These are phyloP conservation scores for Orthonychiurus folsomi DNA, from an alignment of 2,888 invertebrate species.

Conservation along the genomic window DNA sequence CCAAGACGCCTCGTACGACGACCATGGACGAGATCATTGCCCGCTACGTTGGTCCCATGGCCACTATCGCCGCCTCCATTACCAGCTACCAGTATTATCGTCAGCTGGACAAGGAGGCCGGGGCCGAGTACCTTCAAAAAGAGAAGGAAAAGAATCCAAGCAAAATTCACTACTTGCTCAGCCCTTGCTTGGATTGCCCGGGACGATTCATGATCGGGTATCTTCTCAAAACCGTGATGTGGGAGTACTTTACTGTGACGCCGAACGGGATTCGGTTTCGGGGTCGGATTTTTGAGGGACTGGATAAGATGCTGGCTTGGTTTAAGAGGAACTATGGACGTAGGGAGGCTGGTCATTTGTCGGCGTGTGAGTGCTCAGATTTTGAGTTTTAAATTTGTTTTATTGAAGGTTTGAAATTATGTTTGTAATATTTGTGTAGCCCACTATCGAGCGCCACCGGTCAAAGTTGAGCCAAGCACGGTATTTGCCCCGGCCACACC, in stretches of 20 bases:
- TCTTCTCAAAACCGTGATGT: neutral
- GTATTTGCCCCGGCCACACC: too few species aligned
- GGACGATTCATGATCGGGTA: neutral
- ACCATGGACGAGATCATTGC: slow-evolving; percentile 12
- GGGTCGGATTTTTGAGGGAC: neutral
- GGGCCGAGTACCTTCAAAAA: neutral
- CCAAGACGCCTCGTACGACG: slow-evolving; percentile 3
- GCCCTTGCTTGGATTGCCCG: neutral
- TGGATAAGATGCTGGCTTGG: neutral
- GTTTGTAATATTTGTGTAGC: too few species aligned
- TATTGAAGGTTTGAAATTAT: too few species aligned
- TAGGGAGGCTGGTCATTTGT: too few species aligned
- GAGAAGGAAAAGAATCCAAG: slow-evolving; percentile 2
- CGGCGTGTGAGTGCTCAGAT: too few species aligned
- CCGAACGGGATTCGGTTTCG: neutral
- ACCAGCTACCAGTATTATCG: slow-evolving; percentile 1
- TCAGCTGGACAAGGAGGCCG: neutral
- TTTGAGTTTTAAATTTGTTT: too few species aligned
- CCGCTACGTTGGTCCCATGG: slow-evolving; percentile 6
- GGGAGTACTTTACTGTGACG: slow-evolving; percentile 4
- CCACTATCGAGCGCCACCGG: too few species aligned
- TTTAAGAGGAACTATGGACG: too few species aligned
- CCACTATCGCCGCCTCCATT: neutral
- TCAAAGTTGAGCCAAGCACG: too few species aligned
- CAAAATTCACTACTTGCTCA: slow-evolving; percentile 11